Base-by-base conservation (phyloP, 2,797 vertebrate species). In the Sylvia borin region DNA sequence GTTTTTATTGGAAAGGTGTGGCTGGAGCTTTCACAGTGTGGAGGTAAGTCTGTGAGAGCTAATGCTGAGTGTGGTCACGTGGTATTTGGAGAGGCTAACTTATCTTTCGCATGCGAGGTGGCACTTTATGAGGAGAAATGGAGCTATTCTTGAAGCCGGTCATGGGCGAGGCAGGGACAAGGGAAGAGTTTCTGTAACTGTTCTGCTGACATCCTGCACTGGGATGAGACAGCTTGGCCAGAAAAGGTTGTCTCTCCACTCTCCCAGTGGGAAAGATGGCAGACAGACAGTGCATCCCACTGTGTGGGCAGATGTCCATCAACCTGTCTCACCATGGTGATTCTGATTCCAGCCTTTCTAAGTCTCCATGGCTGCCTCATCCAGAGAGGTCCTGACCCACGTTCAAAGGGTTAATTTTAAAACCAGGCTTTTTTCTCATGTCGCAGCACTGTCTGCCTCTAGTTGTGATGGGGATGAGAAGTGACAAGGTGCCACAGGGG, bases 381-480 rank as follows among this genome's bases (percentile, higher is more conserved):
- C 27, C 4, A 4, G 24, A 66, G 54, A 78, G 14, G 22, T 53
- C 16, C 17, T 13, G 26, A 10, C 16, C 47, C 19, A 40, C 7
- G 2, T 58, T 73, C 1, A 7, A 43, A 76, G 74, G 38, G 85
- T 91, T 92, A 78, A 75, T 78, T 90, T 79, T 48, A 16, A 71
- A 74, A 21, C 1, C 2, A 4, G 2, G 2, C 12, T 48, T 65
- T 67, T 2, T 2, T 7, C 20, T 26, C 2, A 0, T 57, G 42
- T 78, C 66, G 92, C 74, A n/a, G 66, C 26, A 15, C n/a, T 72
- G 90, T 68, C 74, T 91, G 40, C 4, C 58, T 75, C 50, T 47
- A 43, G 42, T 64, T 32, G 6, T 54, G 90, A 88, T 27, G 60
- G 43, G 60, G 22, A 88, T 79, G 40, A 34, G 51, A 66, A 82